phyloP scores from a whole-genome alignment of 2,113 vertebrate species.

The Python bivittatus region DNA sequence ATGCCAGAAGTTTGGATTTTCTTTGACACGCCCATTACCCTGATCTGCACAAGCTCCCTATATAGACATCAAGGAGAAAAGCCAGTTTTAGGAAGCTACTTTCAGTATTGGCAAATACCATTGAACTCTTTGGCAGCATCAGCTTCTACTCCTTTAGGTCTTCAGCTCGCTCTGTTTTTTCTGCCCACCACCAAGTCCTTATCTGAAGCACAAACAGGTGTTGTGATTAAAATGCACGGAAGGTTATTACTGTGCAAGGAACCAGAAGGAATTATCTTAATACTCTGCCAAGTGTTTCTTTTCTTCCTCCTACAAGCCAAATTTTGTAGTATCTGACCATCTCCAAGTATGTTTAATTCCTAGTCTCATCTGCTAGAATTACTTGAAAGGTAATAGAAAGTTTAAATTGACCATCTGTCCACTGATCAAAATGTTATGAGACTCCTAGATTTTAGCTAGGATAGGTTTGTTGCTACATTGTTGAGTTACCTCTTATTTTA shows the following conservation, averaged over 20 bases:
- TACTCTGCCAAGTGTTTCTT: background rate
- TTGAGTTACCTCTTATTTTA: conserved; percentile 29
- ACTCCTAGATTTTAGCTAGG: conserved; percentile 40
- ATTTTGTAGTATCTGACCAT: conserved; percentile 15
- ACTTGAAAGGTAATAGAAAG: background rate
- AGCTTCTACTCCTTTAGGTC: background rate
- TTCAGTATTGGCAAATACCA: background rate
- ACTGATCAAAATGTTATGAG: conserved; percentile 16
- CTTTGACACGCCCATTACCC: background rate
- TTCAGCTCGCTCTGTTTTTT: background rate
- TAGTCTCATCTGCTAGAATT: background rate
- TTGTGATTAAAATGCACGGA: background rate
- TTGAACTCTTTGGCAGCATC: background rate
- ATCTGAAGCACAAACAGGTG: background rate
- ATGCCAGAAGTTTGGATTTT: background rate
- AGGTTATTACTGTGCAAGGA: background rate
- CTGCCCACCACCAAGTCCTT: background rate
- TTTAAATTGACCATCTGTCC: conserved; percentile 30
- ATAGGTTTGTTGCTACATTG: conserved; percentile 33
- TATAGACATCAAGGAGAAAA: background rate
- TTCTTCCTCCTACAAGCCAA: background rate
- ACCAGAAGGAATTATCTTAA: conserved; percentile 2
- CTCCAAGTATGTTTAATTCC: background rate
- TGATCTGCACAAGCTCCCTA: background rate
- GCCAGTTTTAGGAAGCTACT: background rate